phyloP scores from a whole-genome alignment of 2,113 vertebrate genomes.

The Ariopsis seemanni region DNA sequence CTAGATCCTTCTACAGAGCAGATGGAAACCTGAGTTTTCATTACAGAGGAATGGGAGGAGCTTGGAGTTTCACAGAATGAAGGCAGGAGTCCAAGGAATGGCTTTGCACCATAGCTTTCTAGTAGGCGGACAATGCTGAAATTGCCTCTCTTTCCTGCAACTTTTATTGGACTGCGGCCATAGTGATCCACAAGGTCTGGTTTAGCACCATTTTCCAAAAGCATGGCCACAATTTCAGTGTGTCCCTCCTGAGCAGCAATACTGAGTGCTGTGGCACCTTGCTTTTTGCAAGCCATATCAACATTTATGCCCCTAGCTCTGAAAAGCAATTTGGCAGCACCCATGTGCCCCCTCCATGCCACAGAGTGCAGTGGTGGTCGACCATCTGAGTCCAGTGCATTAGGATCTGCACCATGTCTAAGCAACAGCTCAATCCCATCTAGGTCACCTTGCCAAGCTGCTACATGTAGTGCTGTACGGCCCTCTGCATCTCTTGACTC shows the following conservation, averaged over 20 bases:
- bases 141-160: slow-evolving; percentile 73
- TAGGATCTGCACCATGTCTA: slow-evolving; percentile 70
- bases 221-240: slow-evolving; percentile 67
- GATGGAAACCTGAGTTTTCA: slow-evolving; percentile 56
- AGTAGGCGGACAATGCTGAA: slow-evolving; percentile 69
- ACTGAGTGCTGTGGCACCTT: slow-evolving; percentile 77
- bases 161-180: slow-evolving; percentile 73
- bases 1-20: slow-evolving; percentile 50
- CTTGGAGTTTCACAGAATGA: slow-evolving; percentile 42
- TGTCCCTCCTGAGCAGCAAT: slow-evolving; percentile 79
- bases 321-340: slow-evolving; percentile 66
- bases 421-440: slow-evolving; percentile 70
- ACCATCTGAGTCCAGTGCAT: slow-evolving; percentile 71
- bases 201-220: slow-evolving; percentile 73
- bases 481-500: slow-evolving; percentile 76
- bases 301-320: slow-evolving; percentile 58
- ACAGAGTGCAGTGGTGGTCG: slow-evolving; percentile 76
- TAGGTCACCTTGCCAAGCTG: slow-evolving; percentile 74
- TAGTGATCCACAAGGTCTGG: slow-evolving; percentile 73
- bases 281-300: slow-evolving; percentile 71
- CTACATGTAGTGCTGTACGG: slow-evolving; percentile 76
- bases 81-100: slow-evolving; percentile 59
- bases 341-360: slow-evolving; percentile 74
- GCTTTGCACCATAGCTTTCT: slow-evolving; percentile 70
- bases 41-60: slow-evolving; percentile 54